phyloP scores from a whole-genome alignment of 2,113 vertebrate genomes.

The Formicarius rufipectus region DNA sequence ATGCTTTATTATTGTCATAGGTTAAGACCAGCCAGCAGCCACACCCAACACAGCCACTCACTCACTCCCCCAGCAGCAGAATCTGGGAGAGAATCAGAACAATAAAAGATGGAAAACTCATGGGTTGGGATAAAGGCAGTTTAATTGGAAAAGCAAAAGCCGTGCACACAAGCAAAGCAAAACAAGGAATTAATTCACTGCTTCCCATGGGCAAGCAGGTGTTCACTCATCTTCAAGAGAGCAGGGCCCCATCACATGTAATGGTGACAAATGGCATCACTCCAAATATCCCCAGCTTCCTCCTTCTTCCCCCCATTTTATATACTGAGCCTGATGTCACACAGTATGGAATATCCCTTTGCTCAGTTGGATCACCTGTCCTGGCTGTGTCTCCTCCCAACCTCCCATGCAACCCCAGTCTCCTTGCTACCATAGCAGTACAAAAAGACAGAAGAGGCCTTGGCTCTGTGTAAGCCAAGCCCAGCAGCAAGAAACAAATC shows the following conservation, averaged over 20 bases:
- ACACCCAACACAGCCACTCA: neutral
- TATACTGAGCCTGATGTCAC: fast-evolving
- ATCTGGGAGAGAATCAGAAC: neutral
- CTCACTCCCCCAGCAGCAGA: neutral
- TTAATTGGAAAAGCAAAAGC: fast-evolving
- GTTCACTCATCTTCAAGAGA: neutral
- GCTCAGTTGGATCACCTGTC: neutral
- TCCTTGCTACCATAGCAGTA: fast-evolving
- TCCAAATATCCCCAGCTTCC: fast-evolving
- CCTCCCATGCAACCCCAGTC: neutral
- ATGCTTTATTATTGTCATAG: neutral
- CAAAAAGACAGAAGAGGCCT: neutral
- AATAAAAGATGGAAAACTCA: neutral
- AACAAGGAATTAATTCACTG: neutral
- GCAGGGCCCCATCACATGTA: too few species aligned
- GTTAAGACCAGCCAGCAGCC: neutral
- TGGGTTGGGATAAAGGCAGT: neutral
- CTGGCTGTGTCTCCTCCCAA: neutral
- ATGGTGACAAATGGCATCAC: fast-evolving
- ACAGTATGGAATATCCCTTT: neutral
- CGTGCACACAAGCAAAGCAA: fast-evolving
- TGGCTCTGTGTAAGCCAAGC: neutral
- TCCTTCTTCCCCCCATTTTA: neutral
- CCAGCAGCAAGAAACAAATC: neutral
- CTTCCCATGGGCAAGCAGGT: fast-evolving